phyloP scores from a whole-genome alignment of 1,140 invertebrate species.

The Elymnias hypermnestra region DNA sequence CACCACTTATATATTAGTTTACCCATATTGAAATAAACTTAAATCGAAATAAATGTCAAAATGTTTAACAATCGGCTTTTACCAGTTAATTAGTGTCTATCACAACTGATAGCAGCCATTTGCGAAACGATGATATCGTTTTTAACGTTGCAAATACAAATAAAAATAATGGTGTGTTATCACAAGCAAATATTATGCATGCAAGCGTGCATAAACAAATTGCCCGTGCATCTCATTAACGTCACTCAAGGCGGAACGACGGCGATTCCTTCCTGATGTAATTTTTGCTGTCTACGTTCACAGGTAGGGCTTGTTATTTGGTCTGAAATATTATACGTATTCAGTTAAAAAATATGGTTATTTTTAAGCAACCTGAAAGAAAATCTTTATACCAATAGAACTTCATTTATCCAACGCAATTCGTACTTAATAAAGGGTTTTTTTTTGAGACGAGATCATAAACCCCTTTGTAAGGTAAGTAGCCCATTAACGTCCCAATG shows the following conservation, averaged over 20 bases:
- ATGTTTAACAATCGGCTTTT: constrained; percentile 2
- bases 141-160: constrained; percentile 8
- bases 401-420: too few relatives aligned
- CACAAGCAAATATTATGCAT: constrained; percentile 27
- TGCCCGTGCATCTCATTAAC: constrained; percentile 55
- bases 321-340: constrained; percentile 27
- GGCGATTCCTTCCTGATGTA: constrained; percentile 30
- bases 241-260: constrained; percentile 41
- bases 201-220: constrained; percentile 53
- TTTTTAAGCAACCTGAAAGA: too few relatives aligned
- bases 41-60: constrained; percentile 5
- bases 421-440: too few relatives aligned
- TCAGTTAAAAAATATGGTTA: too few relatives aligned
- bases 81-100: constrained; percentile 9
- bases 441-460: too few relatives aligned
- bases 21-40: too few relatives aligned
- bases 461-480: too few relatives aligned
- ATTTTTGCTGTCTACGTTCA: constrained; percentile 34
- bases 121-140: constrained; percentile 14
- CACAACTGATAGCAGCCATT: constrained; percentile 10
- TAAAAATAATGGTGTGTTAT: constrained; percentile 20
- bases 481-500: too few relatives aligned
- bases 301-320: constrained; percentile 20
- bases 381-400: too few relatives aligned
- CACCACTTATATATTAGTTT: too few relatives aligned